Conservation (phyloP, 2,888 invertebrate genomes). For the Apoda limacodes region DNA sequence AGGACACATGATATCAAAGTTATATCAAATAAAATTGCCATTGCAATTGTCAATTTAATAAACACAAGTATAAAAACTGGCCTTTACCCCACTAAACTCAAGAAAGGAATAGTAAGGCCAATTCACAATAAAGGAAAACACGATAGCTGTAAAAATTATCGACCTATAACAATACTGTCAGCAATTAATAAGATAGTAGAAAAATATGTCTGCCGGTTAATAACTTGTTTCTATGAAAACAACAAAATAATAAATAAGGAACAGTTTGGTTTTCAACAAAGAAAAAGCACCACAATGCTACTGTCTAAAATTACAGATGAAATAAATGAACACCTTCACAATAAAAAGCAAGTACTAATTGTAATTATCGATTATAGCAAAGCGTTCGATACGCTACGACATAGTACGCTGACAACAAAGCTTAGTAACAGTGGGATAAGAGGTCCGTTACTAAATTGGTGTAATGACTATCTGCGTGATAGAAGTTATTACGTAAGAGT, state of each 20-base stretch:
- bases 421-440: constrained; percentile 13
- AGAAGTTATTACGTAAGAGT: too few species aligned
- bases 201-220: constrained; percentile 11
- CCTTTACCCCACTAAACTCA: constrained; percentile 17
- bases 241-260: constrained; percentile 7
- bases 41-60: constrained; percentile 17
- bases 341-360: constrained; percentile 11
- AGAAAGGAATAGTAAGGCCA: constrained; percentile 16
- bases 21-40: constrained; percentile 2
- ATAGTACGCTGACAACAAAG: constrained; percentile 10
- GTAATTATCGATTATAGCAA: constrained; percentile 16
- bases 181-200: constrained; percentile 17
- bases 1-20: constrained; percentile 12
- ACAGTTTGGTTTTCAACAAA: constrained; percentile 10
- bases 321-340: constrained; percentile 11
- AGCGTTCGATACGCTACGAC: constrained; percentile 19
- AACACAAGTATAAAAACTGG: constrained; percentile 16
- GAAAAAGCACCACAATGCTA: constrained; percentile 7
- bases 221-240: constrained; percentile 9
- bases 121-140: constrained; percentile 15
- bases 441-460: too few species aligned
- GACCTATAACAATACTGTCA: constrained; percentile 18
- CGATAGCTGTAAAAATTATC: constrained; percentile 12
- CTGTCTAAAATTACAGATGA: constrained; percentile 17
- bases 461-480: too few species aligned